Base-by-base conservation (phyloP, 1,140 invertebrate genomes). In the Megathymus violae region DNA sequence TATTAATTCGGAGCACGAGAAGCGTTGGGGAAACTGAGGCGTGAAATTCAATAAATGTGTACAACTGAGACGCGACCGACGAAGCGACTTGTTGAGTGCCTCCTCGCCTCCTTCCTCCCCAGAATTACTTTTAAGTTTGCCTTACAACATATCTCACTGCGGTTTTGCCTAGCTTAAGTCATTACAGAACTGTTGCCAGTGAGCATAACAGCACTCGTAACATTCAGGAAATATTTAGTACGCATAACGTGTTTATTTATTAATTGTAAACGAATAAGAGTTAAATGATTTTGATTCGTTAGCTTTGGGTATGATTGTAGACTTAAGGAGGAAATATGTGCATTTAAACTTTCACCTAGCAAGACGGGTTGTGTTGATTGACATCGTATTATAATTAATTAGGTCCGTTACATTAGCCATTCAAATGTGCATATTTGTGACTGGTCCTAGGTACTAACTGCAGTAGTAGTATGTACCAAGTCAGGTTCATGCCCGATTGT, bases 31-130 rank as follows among this genome's bases (percentile, higher is more conserved):
- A 65, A 56, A 68, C 52, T 73, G 67, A 79, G 58, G 72, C 75
- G 77, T 80, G 69, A 78, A 79, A 82, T 80, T 82, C 75, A 82
- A 82, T 80, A 77, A 82, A 71, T 73, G 65, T 68, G 74, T 76
- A 73, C 69, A 71, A 68, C 65, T 54, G 66, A 67, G 73, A 69
- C 67, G 75, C 47, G 59, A 56, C 54, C 41, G 58, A 67, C 62
- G 69, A 52, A 56, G 61, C 62, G 64, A 74, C 71, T 74, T 74
- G 71, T 74, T 74, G 69, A 74, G 70, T 66, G 60, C 60, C 61
- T 38, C 65, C 67, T 50, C 61, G 36, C 46, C 62, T 66, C 27
- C 48, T 34, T 19, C 16, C 47, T 17, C 46, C 59, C 47, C 50
- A 11, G 19, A 52, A 59, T 59, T 59, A 59, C 36, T 47, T 59